These are phyloP conservation scores for Uropsilus gracilis DNA, from an alignment of 2,113 vertebrate species.

Conservation along the genomic window DNA sequence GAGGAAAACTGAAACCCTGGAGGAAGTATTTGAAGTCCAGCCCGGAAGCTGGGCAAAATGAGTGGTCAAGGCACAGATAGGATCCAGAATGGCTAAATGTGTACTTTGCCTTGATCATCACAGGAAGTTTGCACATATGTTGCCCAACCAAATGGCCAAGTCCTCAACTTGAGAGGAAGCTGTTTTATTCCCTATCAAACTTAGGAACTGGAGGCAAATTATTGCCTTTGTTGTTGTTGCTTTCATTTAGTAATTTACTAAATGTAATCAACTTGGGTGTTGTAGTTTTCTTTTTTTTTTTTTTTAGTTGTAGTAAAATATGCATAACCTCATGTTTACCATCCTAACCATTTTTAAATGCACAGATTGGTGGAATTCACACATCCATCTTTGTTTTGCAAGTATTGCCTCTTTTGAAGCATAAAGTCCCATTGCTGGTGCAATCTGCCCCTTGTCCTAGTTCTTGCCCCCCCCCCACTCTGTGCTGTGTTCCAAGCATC, in stretches of 20 bases:
- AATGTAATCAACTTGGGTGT: not conserved
- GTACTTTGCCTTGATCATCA: fast-evolving
- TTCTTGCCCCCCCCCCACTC: not conserved
- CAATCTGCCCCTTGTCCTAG: not conserved
- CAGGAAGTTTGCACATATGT: not conserved
- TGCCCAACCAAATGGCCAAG: not conserved
- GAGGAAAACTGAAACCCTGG: not conserved
- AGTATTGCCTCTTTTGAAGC: not conserved
- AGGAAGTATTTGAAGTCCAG: not conserved
- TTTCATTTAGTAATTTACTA: not conserved
- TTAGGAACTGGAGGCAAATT: not conserved
- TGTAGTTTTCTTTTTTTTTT: too few species aligned
- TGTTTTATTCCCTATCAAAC: not conserved
- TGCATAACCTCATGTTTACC: not conserved
- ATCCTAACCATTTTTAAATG: not conserved
- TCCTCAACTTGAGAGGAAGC: not conserved
- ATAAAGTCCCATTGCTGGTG: not conserved
- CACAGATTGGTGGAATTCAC: not conserved
- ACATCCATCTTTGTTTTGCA: not conserved
- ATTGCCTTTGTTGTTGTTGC: not conserved
- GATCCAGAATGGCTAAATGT: not conserved
- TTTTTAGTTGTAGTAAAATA: not conserved
- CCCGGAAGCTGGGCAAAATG: not conserved
- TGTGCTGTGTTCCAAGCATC: not conserved
- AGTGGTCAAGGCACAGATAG: not conserved